Evolutionary conservation across 2,797 vertebrate species (phyloP), one percentile per base, ranked within the genome.

Genomic region (Pteropus rufus): DNA sequence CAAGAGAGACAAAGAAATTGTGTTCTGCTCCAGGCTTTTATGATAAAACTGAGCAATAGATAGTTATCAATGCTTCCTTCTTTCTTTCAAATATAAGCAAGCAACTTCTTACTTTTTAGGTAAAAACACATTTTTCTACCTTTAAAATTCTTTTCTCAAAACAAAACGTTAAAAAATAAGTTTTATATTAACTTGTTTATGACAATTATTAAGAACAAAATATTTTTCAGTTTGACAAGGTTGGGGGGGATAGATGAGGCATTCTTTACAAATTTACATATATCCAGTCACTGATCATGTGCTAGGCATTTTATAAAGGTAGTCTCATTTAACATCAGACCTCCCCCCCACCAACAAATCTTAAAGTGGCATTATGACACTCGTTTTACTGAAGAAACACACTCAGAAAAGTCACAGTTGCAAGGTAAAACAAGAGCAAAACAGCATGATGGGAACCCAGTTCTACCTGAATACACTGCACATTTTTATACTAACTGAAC

Each of bases 141-240:
- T 91, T 83, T 82, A 93, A 91, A 24, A 9, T 64, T 73, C 34
- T 95, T 94, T 83, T 70, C 75, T 65, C 52, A 91, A 87, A 83
- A 62, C 54, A 70, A 62, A 29, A 44, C 29, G 49, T 79, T 79
- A 82, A 75, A 89, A 91, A 90, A 73, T 56, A 94, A 80, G 23
- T 83, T 90, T 91, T 93, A 89, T 1, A 69, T 77, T 86, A 89
- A 95, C 46, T 75, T 82, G 41, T 73, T 89, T 95, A 87, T 86
- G 52, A 85, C 34, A 96, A 85, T 90, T 91, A 76, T 95, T 75
- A 96, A 89, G 58, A 93, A 93, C 60, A 97, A 94, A 85, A 62
- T 85, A 24, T 75, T 54, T 95, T 89, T 91, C 31, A 72, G 6
- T 83, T 83, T 79, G 49, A 81, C 34, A 86, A 79, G 31, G 26